Percentiles rank a stretch among this genome's conserved stretches.
Evolutionary conservation across 2,888 invertebrate species (phyloP).

Genomic region (Ceratothoa steindachneri): DNA sequence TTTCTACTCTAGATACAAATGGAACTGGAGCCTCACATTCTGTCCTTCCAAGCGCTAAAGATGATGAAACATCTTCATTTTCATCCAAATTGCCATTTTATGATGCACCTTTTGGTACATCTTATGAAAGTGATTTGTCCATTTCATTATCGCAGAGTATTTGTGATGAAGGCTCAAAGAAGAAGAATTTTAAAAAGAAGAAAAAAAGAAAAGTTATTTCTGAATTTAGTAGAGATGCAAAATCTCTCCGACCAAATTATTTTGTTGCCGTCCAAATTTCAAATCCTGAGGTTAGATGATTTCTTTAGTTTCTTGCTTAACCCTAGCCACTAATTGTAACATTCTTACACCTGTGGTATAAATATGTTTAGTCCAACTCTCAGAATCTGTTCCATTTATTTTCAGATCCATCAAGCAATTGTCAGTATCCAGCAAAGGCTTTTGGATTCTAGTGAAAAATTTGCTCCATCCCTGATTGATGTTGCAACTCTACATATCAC

Average conservation of each 20-base stretch:
- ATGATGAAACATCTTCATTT: background rate
- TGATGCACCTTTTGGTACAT: background rate
- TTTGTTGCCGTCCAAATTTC: background rate
- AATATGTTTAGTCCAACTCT: no score
- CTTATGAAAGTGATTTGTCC: background rate
- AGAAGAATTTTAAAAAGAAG: background rate
- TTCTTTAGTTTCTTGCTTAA: no score
- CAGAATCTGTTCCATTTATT: no score
- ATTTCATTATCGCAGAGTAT: background rate
- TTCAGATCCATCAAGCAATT: conserved; percentile 28
- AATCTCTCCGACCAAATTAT: background rate
- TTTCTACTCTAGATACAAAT: no score
- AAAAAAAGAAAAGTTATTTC: background rate
- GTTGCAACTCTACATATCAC: conserved; percentile 35
- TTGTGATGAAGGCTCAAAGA: background rate
- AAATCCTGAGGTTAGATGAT: background rate
- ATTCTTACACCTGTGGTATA: no score
- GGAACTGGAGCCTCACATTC: no score
- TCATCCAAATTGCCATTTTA: background rate
- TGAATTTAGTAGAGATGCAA: background rate
- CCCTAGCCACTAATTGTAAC: no score
- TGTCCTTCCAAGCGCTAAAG: no score
- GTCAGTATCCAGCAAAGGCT: conserved; percentile 27
- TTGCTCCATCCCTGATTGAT: conserved; percentile 21
- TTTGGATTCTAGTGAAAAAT: conserved; percentile 2